These are phyloP conservation scores for Clistopyga incitator DNA, from an alignment of 2,888 invertebrate species.

Conservation along the genomic window DNA sequence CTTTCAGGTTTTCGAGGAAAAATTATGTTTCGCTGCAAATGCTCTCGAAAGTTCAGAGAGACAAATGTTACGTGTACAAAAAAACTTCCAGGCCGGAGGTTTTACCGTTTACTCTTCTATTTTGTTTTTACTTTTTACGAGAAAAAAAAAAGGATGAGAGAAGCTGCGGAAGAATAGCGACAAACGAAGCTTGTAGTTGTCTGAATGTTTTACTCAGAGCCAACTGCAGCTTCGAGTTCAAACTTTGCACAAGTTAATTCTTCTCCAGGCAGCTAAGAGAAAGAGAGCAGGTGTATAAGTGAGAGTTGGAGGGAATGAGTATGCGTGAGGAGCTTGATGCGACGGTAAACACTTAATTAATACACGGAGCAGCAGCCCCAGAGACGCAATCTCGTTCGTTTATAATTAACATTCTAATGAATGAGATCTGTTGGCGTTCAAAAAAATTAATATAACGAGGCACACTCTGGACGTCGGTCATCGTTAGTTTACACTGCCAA, in stretches of 20 bases:
- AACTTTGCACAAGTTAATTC: not conserved
- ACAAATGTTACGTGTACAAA: too few species aligned
- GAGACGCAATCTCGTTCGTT: conserved; percentile 46
- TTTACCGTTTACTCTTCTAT: not conserved
- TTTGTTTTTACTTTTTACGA: too few species aligned
- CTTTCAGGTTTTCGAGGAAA: too few species aligned
- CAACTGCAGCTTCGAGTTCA: not conserved
- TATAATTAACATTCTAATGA: conserved; percentile 57
- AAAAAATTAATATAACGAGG: conserved; percentile 9
- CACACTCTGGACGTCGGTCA: not conserved
- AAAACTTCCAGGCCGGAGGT: too few species aligned
- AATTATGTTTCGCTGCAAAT: too few species aligned
- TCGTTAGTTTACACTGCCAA: too few species aligned
- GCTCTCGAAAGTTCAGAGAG: too few species aligned
- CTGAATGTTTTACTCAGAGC: not conserved
- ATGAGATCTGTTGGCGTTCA: conserved; percentile 40
- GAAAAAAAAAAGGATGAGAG: not conserved
- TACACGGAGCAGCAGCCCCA: conserved; percentile 21
- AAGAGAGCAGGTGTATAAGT: not conserved
- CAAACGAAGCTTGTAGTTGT: not conserved
- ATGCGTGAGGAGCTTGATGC: conserved; percentile 25
- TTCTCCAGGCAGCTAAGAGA: not conserved
- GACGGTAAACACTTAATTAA: conserved; percentile 58
- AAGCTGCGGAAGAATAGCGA: not conserved
- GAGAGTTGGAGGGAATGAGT: not conserved